These are phyloP conservation scores for Copidosoma floridanum DNA, from an alignment of 1,140 invertebrate species.

Conservation along the genomic window DNA sequence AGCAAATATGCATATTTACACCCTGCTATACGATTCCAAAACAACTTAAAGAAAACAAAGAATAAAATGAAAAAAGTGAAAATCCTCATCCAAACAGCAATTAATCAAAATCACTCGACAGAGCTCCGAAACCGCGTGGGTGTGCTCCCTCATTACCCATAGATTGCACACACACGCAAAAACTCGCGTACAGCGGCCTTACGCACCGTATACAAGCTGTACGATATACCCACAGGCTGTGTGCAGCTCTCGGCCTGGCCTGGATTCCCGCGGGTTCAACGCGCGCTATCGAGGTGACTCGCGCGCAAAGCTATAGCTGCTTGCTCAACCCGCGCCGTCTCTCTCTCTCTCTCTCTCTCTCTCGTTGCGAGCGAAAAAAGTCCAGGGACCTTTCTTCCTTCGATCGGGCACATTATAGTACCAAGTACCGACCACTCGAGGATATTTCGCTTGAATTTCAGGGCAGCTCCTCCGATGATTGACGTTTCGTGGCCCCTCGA, in stretches of 20 bases:
- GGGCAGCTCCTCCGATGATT: too few species aligned
- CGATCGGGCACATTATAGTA: too few species aligned
- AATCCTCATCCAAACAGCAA: constrained; percentile 1
- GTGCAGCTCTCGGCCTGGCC: constrained; percentile 39
- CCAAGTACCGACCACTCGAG: too few species aligned
- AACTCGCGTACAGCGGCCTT: background rate
- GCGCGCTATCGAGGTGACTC: constrained; percentile 58
- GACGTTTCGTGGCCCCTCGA: too few species aligned
- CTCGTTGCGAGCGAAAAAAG: too few species aligned
- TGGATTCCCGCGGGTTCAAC: constrained; percentile 57
- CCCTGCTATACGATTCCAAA: too few species aligned
- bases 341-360: background rate
- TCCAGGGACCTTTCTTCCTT: too few species aligned
- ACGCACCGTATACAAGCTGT: constrained; percentile 19
- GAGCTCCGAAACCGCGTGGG: too few species aligned
- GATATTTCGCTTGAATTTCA: too few species aligned
- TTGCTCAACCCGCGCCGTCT: constrained; percentile 51
- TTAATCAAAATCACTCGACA: background rate
- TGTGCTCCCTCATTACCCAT: too few species aligned
- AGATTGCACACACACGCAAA: constrained; percentile 5
- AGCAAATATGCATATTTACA: too few species aligned
- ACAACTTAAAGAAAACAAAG: background rate
- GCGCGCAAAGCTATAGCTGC: too few species aligned
- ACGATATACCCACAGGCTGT: constrained; percentile 1
- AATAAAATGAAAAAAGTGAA: background rate